Conservation (phyloP, 1,140 invertebrate genomes). For the Musca vetustissima region DNA sequence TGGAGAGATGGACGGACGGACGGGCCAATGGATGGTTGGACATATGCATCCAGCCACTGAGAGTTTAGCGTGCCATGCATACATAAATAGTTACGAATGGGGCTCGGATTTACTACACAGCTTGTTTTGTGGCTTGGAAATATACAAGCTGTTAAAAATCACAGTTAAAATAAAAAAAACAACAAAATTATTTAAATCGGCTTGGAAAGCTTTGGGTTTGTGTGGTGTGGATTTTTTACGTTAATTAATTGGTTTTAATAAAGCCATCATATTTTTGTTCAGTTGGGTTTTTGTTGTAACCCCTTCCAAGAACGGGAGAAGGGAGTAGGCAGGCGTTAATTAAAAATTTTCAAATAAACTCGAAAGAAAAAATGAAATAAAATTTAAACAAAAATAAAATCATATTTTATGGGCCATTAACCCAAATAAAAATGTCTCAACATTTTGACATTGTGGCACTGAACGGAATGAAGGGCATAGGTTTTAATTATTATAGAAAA, state of each 20-base stretch:
- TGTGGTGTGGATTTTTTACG: background rate
- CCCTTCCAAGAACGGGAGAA: no score
- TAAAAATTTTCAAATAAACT: slow-evolving; percentile 9
- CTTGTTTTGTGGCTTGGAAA: background rate
- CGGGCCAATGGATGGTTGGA: background rate
- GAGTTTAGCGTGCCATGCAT: slow-evolving; percentile 15
- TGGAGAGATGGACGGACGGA: no score
- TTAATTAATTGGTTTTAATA: slow-evolving; percentile 23
- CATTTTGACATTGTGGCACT: slow-evolving; percentile 2
- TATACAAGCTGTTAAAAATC: slow-evolving; percentile 23
- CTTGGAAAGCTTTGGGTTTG: background rate
- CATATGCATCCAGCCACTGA: background rate
- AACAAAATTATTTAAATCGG: no score
- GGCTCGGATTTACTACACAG: no score
- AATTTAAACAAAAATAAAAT: background rate
- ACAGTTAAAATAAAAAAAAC: no score
- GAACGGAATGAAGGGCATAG: no score
- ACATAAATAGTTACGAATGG: slow-evolving; percentile 12
- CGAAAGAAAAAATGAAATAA: background rate
- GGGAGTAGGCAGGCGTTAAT: background rate
- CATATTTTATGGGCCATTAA: slow-evolving; percentile 21
- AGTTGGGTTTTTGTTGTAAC: no score
- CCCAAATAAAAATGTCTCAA: slow-evolving; percentile 21
- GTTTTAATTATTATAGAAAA: no score
- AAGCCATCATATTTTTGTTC: slow-evolving; percentile 14